These are phyloP conservation scores for Siphlonurus alternatus DNA, from an alignment of 2,888 invertebrate genomes.

Conservation along the genomic window DNA sequence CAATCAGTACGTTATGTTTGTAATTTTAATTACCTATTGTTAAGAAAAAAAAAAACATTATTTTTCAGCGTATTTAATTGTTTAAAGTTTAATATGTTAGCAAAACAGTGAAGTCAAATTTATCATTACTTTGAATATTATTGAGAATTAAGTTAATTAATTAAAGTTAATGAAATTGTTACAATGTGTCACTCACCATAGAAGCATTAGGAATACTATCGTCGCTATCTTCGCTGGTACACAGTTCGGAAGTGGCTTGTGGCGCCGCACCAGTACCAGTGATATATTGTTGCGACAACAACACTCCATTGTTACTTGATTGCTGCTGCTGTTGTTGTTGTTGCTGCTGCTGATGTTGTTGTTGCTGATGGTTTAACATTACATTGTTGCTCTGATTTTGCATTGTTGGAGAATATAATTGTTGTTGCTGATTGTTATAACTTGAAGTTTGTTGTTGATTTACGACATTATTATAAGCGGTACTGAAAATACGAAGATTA, in stretches of 20 bases:
- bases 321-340: slow-evolving; percentile 15
- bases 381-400: slow-evolving; percentile 24
- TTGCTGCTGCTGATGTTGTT: slow-evolving; percentile 22
- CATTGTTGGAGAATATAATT: background rate
- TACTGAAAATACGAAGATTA: background rate
- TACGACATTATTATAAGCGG: background rate
- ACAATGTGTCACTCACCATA: slow-evolving; percentile 36
- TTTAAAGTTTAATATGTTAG: no score
- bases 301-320: slow-evolving; percentile 3
- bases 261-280: slow-evolving; percentile 28
- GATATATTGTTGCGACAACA: slow-evolving; percentile 9
- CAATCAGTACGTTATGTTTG: no score
- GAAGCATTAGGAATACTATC: slow-evolving; percentile 57
- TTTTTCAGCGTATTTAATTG: no score
- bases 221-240: slow-evolving; percentile 72
- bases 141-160: no score
- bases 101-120: no score
- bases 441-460: background rate
- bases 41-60: no score
- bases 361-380: slow-evolving; percentile 21
- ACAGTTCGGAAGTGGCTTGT: slow-evolving; percentile 20
- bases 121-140: no score
- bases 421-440: background rate
- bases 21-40: no score
- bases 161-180: no score